Evolutionary conservation across 2,888 invertebrate genomes (phyloP), one percentile per base, ranked within the genome.

Genomic region (Nomada ferruginata): DNA sequence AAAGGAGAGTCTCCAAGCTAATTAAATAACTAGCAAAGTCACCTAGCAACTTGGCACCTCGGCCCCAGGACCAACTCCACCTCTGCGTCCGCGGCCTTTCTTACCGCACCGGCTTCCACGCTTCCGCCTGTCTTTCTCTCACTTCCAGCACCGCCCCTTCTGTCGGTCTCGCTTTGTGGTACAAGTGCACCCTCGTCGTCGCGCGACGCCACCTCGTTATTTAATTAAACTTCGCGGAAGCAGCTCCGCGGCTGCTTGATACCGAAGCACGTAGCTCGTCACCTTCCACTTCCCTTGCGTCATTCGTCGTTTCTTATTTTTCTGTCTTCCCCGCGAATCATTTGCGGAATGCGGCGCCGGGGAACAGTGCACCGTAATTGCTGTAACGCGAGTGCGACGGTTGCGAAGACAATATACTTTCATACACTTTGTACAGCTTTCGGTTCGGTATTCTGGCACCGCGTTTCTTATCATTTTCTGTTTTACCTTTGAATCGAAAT

Each of bases 21-120:
- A 93, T 93, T 92, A 92, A 92, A 93, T 92, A 92, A 92, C 92
- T 91, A 91, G 90, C 89, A 89, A 89, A 92, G 91, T 92, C 91
- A 91, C 89, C 92, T 89, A 90, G 90, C 91, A 90, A 92, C 91
- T 92, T 92, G 91, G 90, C 91, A 91, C 92, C 92, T 91, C 87
- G 85, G 79, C 81, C 77, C 83, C 82, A 85, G 86, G 88, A 87
- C 87, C 88, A 87, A 82, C 85, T 79, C 81, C 84, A 69, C 84
- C 85, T 81, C 83, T 83, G 79, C 88, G 87, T 85, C 72, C 85
- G 85, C 86, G 89, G 87, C 82, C 89, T 89, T 88, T 84, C 89
- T 88, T 88, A 88, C 88, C 72, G 76, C 72, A 72, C 79, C 71
- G 63, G 75, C 84, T 89, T 89, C 88, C 88, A 86, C 90, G 84